Evolutionary conservation across 2,797 vertebrate species (phyloP), one percentile per base, ranked within the genome.

Genomic region (Pristis pectinata): DNA sequence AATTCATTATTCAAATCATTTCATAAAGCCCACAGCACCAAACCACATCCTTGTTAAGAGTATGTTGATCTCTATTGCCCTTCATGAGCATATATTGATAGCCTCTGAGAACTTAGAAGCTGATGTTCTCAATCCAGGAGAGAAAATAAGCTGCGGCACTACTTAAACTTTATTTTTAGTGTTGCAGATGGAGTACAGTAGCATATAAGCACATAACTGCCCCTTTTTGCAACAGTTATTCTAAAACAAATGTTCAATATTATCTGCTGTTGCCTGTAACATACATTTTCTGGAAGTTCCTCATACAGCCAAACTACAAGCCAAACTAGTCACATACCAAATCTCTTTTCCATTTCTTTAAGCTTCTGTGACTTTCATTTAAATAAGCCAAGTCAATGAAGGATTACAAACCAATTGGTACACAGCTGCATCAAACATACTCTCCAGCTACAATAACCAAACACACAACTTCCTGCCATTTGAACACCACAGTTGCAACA

Each of bases 301-400:
- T 41, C 94, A 94, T 77, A 22, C 30, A 95, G 44, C 74, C 94
- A 85, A 1, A 95, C 94, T 13, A 95, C 2, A 34, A n/a, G 37
- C 30, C 59, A 37, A 72, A 74, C 53, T 10, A 94, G 76, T 94
- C 41, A 49, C 53, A 95, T 70, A n/a, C 94, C 74, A n/a, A 80
- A n/a, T 74, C 67, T 64, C 8, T 53, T 64, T 82, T 94, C 93
- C 94, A 94, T 94, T 95, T 70, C 64, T 67, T 94, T 64, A 94
- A 85, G 61, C 94, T 94, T 59, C 34, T 41, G 41, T 41, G 59
- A 22, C 67, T 93, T 93, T 0, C 22, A 53, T 72, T 34, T 74
- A 34, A 76, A 76, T n/a, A 6, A n/a, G 49, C 22, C n/a, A 37
- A 61, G 85, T 8, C 87, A 41, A 22, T 19, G 37, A 30, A 95